phyloP scores from a whole-genome alignment of 2,888 invertebrate genomes.

The Lithophane socia region DNA sequence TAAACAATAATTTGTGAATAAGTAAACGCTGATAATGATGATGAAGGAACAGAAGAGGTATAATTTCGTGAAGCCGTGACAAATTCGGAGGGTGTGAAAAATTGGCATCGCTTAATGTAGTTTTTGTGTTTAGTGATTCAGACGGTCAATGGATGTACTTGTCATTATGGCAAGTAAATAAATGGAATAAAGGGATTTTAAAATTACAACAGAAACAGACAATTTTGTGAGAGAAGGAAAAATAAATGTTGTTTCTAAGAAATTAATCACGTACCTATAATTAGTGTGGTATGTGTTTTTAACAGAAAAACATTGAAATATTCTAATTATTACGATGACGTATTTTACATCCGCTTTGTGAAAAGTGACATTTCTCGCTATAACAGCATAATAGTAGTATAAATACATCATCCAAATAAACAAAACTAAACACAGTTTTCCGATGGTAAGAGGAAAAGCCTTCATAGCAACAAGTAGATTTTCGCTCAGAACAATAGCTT shows the following conservation, averaged over 20 bases:
- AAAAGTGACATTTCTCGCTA: not conserved
- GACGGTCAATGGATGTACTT: conserved; percentile 44
- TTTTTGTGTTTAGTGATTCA: conserved; percentile 60
- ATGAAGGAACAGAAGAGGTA: conserved; percentile 47
- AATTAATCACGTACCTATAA: not conserved
- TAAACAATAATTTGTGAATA: conserved; percentile 23
- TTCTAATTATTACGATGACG: not conserved
- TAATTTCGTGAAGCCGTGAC: conserved; percentile 58
- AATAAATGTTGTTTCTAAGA: not conserved
- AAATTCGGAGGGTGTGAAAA: conserved; percentile 58
- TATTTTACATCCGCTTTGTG: not conserved
- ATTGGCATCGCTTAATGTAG: conserved; percentile 56
- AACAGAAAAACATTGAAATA: not conserved
- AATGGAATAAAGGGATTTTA: not conserved
- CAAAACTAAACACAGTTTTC: conserved; percentile 5
- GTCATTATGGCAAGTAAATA: conserved; percentile 16
- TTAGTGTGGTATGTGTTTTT: not conserved
- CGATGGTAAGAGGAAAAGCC: not conserved
- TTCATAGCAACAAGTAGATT: conserved; percentile 10
- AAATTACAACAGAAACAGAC: not conserved
- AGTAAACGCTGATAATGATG: conserved; percentile 56
- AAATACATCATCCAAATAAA: not conserved
- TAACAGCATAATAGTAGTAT: no score
- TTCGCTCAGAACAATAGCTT: conserved; percentile 62
- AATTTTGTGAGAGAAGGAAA: not conserved